Conservation (phyloP, 2,797 vertebrate genomes). For the Fistularia commersonii region DNA sequence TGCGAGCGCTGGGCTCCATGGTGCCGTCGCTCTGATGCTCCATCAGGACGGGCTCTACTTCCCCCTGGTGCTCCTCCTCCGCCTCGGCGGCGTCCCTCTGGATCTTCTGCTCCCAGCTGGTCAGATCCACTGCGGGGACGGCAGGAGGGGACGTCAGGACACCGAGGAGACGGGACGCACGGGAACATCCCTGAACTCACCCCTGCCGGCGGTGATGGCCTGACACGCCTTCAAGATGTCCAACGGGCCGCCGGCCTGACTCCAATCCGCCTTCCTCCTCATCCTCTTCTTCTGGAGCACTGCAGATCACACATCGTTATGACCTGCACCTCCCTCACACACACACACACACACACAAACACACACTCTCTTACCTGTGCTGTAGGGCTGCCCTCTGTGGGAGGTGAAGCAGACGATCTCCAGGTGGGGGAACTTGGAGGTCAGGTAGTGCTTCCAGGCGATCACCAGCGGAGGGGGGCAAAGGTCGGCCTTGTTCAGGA, state of each 20-base stretch:
- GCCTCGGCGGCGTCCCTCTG: conserved; percentile 79
- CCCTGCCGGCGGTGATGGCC: conserved; percentile 83
- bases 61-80: conserved; percentile 67
- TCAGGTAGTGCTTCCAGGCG: conserved; percentile 90
- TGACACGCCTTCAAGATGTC: conserved; percentile 86
- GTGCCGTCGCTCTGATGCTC: conserved; percentile 85
- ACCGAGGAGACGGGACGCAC: too few relatives aligned
- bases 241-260: conserved; percentile 78
- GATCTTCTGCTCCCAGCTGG: conserved; percentile 91
- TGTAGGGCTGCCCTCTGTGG: conserved; percentile 81
- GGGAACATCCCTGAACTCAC: conserved; percentile 52
- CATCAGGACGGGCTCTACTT: conserved; percentile 72
- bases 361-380: conserved; percentile 65
- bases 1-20: conserved; percentile 77
- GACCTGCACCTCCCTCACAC: background rate
- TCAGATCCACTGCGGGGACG: conserved; percentile 79
- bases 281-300: conserved; percentile 86
- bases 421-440: conserved; percentile 80
- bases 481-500: conserved; percentile 90
- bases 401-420: conserved; percentile 87
- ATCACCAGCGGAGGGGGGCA: conserved; percentile 82
- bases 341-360: too few relatives aligned
- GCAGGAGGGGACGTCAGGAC: conserved; percentile 4
- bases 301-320: conserved; percentile 31
- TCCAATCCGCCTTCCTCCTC: conserved; percentile 78